phyloP scores from a whole-genome alignment of 2,888 invertebrate species.

The Mylabris sibirica region DNA sequence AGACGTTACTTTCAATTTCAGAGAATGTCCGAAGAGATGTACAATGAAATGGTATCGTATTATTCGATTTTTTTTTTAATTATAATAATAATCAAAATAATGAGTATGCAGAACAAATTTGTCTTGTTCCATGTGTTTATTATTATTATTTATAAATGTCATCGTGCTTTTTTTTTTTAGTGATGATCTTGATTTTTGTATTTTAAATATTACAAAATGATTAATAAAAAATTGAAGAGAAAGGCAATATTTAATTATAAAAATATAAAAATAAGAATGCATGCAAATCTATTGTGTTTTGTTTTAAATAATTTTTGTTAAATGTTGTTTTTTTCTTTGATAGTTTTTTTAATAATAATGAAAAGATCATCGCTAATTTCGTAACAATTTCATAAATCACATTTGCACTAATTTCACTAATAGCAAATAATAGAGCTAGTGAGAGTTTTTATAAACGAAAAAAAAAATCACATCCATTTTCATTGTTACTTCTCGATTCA shows the following conservation, averaged over 20 bases:
- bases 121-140: conserved; percentile 38
- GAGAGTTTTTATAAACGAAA: conserved; percentile 15
- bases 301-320: background rate
- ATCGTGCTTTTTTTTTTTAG: conserved; percentile 19
- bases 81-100: conserved; percentile 22
- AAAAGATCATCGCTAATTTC: conserved; percentile 8
- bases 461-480: conserved; percentile 21
- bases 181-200: conserved; percentile 24
- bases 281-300: background rate
- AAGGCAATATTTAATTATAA: background rate
- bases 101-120: conserved; percentile 50
- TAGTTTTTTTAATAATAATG: background rate
- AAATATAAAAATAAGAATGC: background rate
- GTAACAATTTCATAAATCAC: conserved; percentile 8
- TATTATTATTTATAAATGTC: conserved; percentile 17
- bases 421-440: conserved; percentile 7
- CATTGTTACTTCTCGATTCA: conserved; percentile 23
- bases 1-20: conserved; percentile 70
- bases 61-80: conserved; percentile 36
- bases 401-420: conserved; percentile 34
- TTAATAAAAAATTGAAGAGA: background rate
- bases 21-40: conserved; percentile 84
- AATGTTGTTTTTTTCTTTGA: background rate
- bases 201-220: background rate
- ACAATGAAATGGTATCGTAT: conserved; percentile 82